Evolutionary conservation across 2,113 vertebrate genomes (phyloP).

Genomic region (Apodemus sylvaticus): DNA sequence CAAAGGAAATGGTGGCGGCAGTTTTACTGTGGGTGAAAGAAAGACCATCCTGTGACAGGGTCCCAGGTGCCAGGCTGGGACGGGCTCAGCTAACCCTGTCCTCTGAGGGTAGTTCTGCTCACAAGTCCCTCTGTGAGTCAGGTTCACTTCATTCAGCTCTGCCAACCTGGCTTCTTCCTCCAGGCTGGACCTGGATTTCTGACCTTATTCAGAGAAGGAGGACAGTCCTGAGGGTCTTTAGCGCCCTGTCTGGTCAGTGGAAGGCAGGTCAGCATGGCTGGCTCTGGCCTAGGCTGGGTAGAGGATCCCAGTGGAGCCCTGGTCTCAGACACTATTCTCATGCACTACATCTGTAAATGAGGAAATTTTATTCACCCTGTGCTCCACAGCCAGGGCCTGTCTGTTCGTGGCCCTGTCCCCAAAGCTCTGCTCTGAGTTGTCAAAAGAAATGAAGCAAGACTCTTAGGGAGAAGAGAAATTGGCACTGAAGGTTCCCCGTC

Average conservation of each 20-base stretch:
- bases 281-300: neutral
- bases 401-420: neutral
- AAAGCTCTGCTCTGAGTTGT: neutral
- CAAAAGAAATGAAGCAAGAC: neutral
- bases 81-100: neutral
- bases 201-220: neutral
- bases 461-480: neutral
- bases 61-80: neutral
- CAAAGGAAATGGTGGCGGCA: constrained; percentile 55
- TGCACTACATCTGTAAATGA: neutral
- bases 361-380: neutral
- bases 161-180: neutral
- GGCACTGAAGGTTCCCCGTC: neutral
- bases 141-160: neutral
- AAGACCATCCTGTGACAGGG: no score
- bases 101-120: neutral
- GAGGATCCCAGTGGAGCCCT: neutral
- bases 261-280: neutral
- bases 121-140: neutral
- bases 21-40: neutral
- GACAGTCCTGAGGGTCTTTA: neutral
- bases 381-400: neutral
- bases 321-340: neutral
- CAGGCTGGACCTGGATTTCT: neutral
- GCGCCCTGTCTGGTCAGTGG: neutral